Evolutionary conservation across 2,797 vertebrate genomes (phyloP), one percentile per base, ranked within the genome.

Genomic region (Huso huso): DNA sequence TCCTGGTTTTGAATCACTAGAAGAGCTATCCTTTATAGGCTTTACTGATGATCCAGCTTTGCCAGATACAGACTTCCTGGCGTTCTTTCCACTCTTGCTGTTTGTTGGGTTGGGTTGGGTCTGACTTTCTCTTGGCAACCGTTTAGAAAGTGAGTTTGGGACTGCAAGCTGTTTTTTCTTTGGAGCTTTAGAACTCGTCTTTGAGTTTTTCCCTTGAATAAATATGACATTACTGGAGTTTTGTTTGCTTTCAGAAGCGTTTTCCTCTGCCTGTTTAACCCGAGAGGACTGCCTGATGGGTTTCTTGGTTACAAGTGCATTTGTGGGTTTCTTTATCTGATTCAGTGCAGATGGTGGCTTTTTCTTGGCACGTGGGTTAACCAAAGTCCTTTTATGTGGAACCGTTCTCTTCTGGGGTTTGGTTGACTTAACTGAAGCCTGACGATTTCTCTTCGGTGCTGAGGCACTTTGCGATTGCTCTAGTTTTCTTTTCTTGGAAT

Each of bases 401-500:
- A 74, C 74, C 77, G 70, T 82, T 69, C 78, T 77, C 75, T 76
- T 81, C 23, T 70, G 72, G 67, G 82, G 71, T 13, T 69, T 82
- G 49, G 76, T 78, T n/a, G 83, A 78, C 61, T 65, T 64, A 52
- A 60, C 68, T 64, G 74, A 58, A 18, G 73, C 79, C 72, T 80
- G 72, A 50, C 58, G 6, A 74, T 74, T 65, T 68, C 80, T 79
- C 72, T 82, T 83, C 9, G 82, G 80, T 48, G 72, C 62, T 66
- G 63, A 70, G 58, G 82, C 75, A 1, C 55, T 79, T 61, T 66
- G 64, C 63, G 80, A 84, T 18, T 82, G 81, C 51, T 89, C 88
- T 77, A 86, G 61, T 73, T 73, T 87, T 68, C 76, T 86, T 70
- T 83, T 83, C 73, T 88, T 87, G 55, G 81, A 60, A 69, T 86